Conservation (phyloP, 2,113 vertebrate genomes). For the Meriones unguiculatus region DNA sequence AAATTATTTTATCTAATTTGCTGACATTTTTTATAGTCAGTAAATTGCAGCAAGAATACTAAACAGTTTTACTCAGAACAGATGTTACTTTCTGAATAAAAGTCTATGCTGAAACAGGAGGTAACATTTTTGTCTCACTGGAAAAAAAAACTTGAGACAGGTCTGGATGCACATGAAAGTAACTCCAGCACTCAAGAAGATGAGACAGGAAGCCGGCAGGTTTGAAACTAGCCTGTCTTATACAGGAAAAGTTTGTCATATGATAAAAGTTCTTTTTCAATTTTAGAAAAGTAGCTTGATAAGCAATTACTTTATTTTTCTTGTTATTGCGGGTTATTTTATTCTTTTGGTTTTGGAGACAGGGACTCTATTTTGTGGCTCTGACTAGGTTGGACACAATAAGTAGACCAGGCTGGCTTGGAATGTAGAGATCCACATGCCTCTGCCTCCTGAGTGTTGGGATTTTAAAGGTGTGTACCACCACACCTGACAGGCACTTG, state of each 20-base stretch:
- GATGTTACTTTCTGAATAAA: constrained; percentile 32
- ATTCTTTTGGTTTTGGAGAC: neutral
- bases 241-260: neutral
- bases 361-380: neutral
- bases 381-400: neutral
- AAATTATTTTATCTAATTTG: constrained; percentile 51
- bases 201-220: neutral
- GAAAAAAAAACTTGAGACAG: neutral
- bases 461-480: neutral
- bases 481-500: neutral
- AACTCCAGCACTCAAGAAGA: neutral
- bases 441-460: neutral
- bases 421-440: neutral
- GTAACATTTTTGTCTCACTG: neutral
- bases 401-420: neutral
- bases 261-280: neutral
- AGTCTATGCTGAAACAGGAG: neutral
- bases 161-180: neutral
- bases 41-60: constrained; percentile 32
- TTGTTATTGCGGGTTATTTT: neutral
- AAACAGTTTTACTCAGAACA: constrained; percentile 3
- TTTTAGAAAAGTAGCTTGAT: neutral
- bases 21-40: constrained; percentile 44
- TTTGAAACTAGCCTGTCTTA: neutral
- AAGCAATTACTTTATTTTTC: neutral